These are phyloP conservation scores for Hypomecis atomaria DNA, from an alignment of 2,888 invertebrate genomes.

Conservation along the genomic window DNA sequence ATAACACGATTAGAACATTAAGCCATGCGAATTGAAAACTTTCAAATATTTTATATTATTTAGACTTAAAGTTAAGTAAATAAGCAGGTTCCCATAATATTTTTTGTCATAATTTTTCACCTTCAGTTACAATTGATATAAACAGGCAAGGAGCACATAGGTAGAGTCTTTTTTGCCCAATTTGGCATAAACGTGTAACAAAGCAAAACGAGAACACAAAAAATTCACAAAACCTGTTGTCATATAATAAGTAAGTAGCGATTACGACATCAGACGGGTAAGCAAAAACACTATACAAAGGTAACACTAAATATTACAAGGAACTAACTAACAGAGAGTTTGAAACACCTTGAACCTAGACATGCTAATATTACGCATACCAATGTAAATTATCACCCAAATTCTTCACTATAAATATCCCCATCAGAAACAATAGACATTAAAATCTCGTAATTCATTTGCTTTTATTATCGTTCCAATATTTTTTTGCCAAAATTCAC, in stretches of 20 bases:
- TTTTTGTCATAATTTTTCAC: constrained; percentile 39
- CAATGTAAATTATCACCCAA: neutral
- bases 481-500: constrained; percentile 10
- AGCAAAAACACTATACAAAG: constrained; percentile 42
- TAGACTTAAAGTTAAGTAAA: neutral
- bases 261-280: constrained; percentile 60
- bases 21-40: too few relatives aligned
- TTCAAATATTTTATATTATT: too few relatives aligned
- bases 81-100: neutral
- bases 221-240: constrained; percentile 61
- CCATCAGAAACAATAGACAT: constrained; percentile 1
- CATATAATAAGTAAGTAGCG: constrained; percentile 59
- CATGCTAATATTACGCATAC: neutral
- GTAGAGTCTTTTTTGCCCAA: constrained; percentile 46
- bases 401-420: neutral
- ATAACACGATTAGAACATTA: too few relatives aligned
- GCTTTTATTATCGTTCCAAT: constrained; percentile 10
- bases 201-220: constrained; percentile 62
- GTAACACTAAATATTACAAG: constrained; percentile 4
- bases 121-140: constrained; percentile 34
- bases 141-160: constrained; percentile 24
- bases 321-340: constrained; percentile 7
- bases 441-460: constrained; percentile 12
- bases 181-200: constrained; percentile 60
- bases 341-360: constrained; percentile 47